A percentile compares a stretch with the other conserved stretches of the same genome.
Evolutionary conservation across 2,888 invertebrate genomes (phyloP).

Genomic region (Stictocephala bisonia): DNA sequence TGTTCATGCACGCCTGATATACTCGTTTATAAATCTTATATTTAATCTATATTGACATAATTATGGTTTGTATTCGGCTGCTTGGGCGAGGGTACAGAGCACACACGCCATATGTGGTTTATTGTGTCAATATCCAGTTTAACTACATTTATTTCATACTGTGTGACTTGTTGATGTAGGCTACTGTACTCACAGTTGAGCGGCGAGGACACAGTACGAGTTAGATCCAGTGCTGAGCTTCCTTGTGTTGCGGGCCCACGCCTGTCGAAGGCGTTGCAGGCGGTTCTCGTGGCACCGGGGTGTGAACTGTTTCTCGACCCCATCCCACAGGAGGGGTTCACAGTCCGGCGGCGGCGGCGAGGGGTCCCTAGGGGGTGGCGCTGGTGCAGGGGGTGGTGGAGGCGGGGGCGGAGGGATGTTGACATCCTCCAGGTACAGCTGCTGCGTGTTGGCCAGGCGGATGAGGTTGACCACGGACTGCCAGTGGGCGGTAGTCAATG

Average conservation of each 20-base stretch:
- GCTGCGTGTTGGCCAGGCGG: slow-evolving; percentile 73
- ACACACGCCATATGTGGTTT: too few species aligned
- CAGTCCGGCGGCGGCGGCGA: slow-evolving; percentile 1
- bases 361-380: slow-evolving; percentile 6
- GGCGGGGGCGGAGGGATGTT: slow-evolving; percentile 2
- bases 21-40: too few species aligned
- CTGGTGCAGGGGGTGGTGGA: slow-evolving; percentile 26
- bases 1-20: too few species aligned
- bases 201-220: slow-evolving; percentile 44
- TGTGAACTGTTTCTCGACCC: slow-evolving; percentile 44
- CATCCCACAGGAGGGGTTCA: slow-evolving; percentile 32
- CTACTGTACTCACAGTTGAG: slow-evolving; percentile 44
- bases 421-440: slow-evolving; percentile 69
- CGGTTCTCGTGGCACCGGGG: slow-evolving; percentile 61
- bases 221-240: slow-evolving; percentile 52
- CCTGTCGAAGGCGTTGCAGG: slow-evolving; percentile 65
- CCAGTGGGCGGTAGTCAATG: slow-evolving; percentile 74
- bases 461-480: slow-evolving; percentile 74
- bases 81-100: too few species aligned
- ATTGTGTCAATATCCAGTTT: too few species aligned
- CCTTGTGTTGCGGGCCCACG: slow-evolving; percentile 62
- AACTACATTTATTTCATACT: too few species aligned
- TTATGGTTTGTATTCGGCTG: too few species aligned
- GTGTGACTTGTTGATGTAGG: too few species aligned
- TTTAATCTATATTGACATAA: too few species aligned